Base-by-base conservation (phyloP, 2,113 vertebrate species). In the Glareola pratincola region DNA sequence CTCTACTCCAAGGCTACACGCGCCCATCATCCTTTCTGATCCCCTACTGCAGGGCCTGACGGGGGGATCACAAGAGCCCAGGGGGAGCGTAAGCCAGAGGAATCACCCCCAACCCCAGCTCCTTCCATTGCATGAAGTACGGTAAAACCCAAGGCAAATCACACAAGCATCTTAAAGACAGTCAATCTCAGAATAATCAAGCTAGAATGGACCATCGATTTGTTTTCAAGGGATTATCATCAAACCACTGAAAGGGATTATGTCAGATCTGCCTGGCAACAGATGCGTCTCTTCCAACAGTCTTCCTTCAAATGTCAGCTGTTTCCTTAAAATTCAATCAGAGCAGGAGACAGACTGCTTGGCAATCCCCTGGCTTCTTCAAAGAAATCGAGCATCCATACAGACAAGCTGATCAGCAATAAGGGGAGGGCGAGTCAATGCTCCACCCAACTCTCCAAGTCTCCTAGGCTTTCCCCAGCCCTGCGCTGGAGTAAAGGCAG, bases 401-500 rank as follows among this genome's bases (percentile, higher is more conserved):
- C n/a, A 36, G 73, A 85, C 14, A 43, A 47, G 47, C 29, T 53
- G 71, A 39, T 34, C 34, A 39, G 54, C 45, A 53, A 11, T 15
- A 59, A 37, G 19, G 10, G 53, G 22, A 43, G 62, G 19, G 53
- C 1, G 0, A 53, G 32, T 10, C 29, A 11, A 14, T 2, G 17
- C 17, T 50, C 14, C 39, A 47, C 20, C 22, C 39, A 21, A 7
- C 39, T 47, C 24, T 6, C 53, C 5, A 12, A 18, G 21, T 4
- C 43, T 9, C 2, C 14, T 8, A 3, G 0, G 9, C 18, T 18
- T 37, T 27, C 37, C 43, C n/a, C 4, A 5, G 67, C 12, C 50
- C 30, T 9, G 37, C 2, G 1, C 36, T 18, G 2, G 1, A 7
- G 21, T n/a, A 24, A n/a, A 56, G 26, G 69, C 30, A 29, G 68